phyloP scores from a whole-genome alignment of 2,888 invertebrate genomes.

The Euclidia mi region DNA sequence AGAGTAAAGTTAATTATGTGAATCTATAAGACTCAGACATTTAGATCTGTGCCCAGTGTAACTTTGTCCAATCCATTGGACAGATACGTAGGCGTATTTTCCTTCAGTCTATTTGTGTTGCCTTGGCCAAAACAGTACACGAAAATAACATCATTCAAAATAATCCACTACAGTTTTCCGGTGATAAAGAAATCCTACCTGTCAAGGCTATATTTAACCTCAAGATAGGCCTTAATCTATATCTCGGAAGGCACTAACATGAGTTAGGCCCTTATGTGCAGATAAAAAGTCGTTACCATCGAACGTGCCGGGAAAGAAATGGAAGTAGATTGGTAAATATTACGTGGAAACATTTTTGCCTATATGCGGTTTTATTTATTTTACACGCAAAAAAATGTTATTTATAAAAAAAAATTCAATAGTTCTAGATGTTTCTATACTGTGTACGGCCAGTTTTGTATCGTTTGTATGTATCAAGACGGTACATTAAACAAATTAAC shows the following conservation, averaged over 20 bases:
- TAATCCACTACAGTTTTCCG: slow-evolving; percentile 14
- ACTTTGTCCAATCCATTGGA: too few relatives aligned
- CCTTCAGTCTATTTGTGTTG: too few relatives aligned
- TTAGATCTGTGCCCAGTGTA: too few relatives aligned
- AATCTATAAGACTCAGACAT: too few relatives aligned
- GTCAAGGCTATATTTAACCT: slow-evolving; percentile 49
- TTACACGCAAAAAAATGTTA: too few relatives aligned
- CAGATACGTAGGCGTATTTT: too few relatives aligned
- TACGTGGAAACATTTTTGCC: slow-evolving; percentile 5
- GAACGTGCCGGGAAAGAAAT: slow-evolving; percentile 40
- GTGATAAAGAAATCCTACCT: slow-evolving; percentile 37
- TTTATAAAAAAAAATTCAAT: neutral
- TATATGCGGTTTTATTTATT: neutral
- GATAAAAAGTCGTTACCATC: slow-evolving; percentile 42
- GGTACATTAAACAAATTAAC: too few relatives aligned
- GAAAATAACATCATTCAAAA: slow-evolving; percentile 9
- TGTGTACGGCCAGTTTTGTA: too few relatives aligned
- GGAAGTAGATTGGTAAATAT: slow-evolving; percentile 42
- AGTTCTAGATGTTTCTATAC: too few relatives aligned
- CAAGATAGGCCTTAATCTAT: slow-evolving; percentile 42
- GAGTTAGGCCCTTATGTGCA: slow-evolving; percentile 53
- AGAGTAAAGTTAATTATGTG: too few relatives aligned
- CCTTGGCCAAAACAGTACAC: neutral
- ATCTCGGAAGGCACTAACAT: slow-evolving; percentile 43
- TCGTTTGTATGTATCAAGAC: too few relatives aligned